Evolutionary conservation across 2,888 invertebrate genomes (phyloP).

Genomic region (Lymantria monacha): DNA sequence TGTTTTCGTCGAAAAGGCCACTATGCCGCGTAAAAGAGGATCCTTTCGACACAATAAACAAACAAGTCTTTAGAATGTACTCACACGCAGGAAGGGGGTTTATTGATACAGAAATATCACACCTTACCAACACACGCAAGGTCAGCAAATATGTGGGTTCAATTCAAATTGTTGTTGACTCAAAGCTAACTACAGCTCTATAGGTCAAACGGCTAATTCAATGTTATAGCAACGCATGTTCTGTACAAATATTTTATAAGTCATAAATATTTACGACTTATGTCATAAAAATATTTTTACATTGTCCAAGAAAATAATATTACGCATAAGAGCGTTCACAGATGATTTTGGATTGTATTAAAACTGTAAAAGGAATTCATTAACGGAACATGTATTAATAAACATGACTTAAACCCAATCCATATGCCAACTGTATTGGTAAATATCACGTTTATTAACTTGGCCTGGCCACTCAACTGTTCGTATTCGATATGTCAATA

Average conservation of each 20-base stretch:
- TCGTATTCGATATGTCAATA: constrained; percentile 18
- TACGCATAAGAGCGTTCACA: too few species aligned
- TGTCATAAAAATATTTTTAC: neutral
- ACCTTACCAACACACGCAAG: constrained; percentile 46
- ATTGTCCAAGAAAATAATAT: neutral
- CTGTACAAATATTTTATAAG: constrained; percentile 29
- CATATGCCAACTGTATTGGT: neutral
- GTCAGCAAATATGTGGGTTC: constrained; percentile 38
- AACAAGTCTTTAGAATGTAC: constrained; percentile 7
- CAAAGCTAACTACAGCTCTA: constrained; percentile 38
- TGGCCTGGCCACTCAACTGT: constrained; percentile 17
- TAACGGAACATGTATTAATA: too few species aligned
- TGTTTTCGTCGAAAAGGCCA: constrained; percentile 1
- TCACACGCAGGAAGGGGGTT: constrained; percentile 2
- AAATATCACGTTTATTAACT: neutral
- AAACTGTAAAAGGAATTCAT: too few species aligned
- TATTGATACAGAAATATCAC: constrained; percentile 16
- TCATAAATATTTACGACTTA: constrained; percentile 1
- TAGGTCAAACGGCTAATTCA: constrained; percentile 48
- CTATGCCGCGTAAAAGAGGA: neutral
- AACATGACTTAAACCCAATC: neutral
- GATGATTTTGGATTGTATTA: too few species aligned
- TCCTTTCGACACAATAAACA: constrained; percentile 4
- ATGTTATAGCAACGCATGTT: constrained; percentile 23
- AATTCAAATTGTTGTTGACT: constrained; percentile 35